Evolutionary conservation across 2,113 vertebrate genomes (phyloP).

Genomic region (Phyllostomus hastatus): DNA sequence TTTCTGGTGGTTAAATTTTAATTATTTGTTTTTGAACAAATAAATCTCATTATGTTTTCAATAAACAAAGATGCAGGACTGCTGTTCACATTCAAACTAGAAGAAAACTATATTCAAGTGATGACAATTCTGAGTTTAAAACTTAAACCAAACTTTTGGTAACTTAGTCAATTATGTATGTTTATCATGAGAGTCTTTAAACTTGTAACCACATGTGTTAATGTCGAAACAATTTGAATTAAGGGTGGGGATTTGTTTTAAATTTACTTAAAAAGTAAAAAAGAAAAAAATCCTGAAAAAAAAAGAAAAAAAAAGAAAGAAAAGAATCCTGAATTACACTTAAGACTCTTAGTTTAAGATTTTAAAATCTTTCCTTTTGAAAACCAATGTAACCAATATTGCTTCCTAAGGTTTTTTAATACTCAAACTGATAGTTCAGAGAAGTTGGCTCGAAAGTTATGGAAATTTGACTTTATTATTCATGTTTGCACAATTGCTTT

Average conservation of each 20-base stretch:
- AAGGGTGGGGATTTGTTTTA: constrained; percentile 29
- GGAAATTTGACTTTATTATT: background rate
- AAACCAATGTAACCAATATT: background rate
- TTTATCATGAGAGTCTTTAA: constrained; percentile 56
- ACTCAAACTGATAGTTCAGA: background rate
- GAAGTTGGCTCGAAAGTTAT: background rate
- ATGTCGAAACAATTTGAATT: constrained; percentile 57
- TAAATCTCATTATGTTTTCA: constrained; percentile 40
- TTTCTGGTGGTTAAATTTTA: constrained; percentile 50
- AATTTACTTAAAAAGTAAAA: constrained; percentile 54
- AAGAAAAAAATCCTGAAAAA: no score
- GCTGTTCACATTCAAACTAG: constrained; percentile 37
- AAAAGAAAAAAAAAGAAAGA: no score
- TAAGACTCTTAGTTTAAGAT: constrained; percentile 32
- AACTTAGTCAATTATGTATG: constrained; percentile 56
- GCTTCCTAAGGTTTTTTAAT: background rate
- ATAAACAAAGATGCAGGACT: constrained; percentile 43
- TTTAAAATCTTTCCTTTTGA: constrained; percentile 14
- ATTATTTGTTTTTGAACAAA: constrained; percentile 61
- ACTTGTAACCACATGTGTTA: constrained; percentile 60
- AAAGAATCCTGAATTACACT: constrained; percentile 64
- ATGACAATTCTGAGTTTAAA: constrained; percentile 64
- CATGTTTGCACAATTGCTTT: background rate
- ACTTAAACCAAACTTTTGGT: constrained; percentile 41
- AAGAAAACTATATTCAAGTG: constrained; percentile 45